Evolutionary conservation across 2,888 invertebrate genomes (phyloP).

Genomic region (Tenthredo livida): DNA sequence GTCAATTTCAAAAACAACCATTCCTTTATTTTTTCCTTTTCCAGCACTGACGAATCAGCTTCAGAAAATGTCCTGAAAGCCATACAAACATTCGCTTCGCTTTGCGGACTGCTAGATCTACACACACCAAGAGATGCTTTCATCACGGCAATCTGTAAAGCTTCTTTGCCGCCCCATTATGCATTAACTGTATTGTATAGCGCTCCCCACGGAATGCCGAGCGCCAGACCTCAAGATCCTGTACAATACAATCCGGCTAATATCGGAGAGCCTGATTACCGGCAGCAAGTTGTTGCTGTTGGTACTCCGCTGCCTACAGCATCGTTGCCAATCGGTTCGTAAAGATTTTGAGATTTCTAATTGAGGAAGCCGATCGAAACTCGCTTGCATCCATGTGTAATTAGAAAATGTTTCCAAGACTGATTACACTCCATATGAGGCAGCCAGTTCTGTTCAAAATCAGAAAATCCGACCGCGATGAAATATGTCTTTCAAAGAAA

Average conservation of each 20-base stretch:
- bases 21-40: constrained; percentile 50
- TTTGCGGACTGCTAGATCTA: constrained; percentile 91
- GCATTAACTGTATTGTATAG: constrained; percentile 91
- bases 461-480: neutral
- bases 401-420: neutral
- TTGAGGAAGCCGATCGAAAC: neutral
- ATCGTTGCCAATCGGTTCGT: constrained; percentile 85
- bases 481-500: neutral
- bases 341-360: constrained; percentile 30
- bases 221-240: constrained; percentile 71
- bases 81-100: constrained; percentile 92
- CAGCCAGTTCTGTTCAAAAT: neutral
- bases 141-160: constrained; percentile 96
- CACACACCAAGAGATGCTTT: constrained; percentile 94
- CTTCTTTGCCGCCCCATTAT: constrained; percentile 97
- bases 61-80: constrained; percentile 95
- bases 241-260: constrained; percentile 74
- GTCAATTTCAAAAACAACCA: neutral
- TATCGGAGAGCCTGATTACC: constrained; percentile 86
- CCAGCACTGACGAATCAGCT: constrained; percentile 93
- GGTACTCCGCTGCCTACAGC: constrained; percentile 96
- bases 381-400: neutral
- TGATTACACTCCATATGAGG: neutral
- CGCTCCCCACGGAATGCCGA: constrained; percentile 81
- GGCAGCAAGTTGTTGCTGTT: constrained; percentile 98